A percentile compares a stretch with the other conserved stretches of the same genome.
Conservation (phyloP, 2,797 vertebrate species). For the Poeciliopsis gracilis region DNA sequence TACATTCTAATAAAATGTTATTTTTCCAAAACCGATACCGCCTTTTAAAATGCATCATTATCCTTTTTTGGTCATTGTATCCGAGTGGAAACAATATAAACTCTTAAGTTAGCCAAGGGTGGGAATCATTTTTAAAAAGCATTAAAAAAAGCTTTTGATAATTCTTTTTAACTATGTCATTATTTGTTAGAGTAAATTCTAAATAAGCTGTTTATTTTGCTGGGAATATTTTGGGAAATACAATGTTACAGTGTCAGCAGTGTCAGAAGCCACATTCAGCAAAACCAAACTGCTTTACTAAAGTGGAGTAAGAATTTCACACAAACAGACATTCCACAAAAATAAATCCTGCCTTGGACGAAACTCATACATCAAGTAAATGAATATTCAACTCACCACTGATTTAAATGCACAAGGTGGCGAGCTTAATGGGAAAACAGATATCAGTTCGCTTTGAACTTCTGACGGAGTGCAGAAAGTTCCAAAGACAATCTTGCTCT, state of each 20-base stretch:
- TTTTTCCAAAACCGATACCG: background rate
- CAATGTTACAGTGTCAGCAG: background rate
- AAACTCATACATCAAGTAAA: background rate
- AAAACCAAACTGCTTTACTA: background rate
- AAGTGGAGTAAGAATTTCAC: background rate
- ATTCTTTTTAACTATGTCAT: background rate
- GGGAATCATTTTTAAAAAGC: background rate
- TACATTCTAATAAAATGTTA: background rate
- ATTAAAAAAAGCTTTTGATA: background rate
- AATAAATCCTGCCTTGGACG: background rate
- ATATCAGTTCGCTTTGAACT: conserved; percentile 24
- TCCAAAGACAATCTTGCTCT: conserved; percentile 50
- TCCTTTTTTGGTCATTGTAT: background rate
- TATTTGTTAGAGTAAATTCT: background rate
- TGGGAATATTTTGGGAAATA: background rate
- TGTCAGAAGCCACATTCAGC: background rate
- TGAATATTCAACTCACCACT: background rate
- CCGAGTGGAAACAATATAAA: background rate
- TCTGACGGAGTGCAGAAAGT: conserved; percentile 32
- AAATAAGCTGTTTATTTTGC: background rate
- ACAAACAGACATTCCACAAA: background rate
- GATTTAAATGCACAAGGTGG: conserved; percentile 13
- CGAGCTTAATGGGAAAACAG: conserved; percentile 17
- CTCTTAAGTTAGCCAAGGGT: background rate
- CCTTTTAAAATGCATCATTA: background rate